Percentiles rank a stretch among this genome's conserved stretches.
These are phyloP conservation scores for Myotis lucifugus DNA, from an alignment of 2,113 vertebrate genomes.

Conservation along the genomic window DNA sequence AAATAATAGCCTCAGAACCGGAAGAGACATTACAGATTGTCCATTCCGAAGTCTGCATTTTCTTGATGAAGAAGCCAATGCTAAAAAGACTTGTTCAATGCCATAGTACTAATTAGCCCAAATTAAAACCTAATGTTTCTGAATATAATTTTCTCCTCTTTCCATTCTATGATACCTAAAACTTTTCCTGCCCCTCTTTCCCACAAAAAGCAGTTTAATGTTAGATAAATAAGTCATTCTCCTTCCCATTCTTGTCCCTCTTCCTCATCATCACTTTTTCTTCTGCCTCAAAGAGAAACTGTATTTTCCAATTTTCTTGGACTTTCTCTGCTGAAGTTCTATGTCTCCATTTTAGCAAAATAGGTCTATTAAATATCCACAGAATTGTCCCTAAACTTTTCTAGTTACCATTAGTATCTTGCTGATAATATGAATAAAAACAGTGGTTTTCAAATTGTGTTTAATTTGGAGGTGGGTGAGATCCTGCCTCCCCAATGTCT, in stretches of 20 bases:
- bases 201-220: neutral
- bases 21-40: conserved; percentile 7
- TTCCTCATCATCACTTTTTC: neutral
- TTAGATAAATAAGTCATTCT: neutral
- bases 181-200: neutral
- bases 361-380: neutral
- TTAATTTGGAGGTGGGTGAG: neutral
- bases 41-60: neutral
- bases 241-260: neutral
- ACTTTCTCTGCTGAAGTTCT: neutral
- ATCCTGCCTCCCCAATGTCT: neutral
- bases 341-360: neutral
- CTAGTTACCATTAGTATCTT: conserved; percentile 13
- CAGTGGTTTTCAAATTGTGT: neutral
- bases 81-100: neutral
- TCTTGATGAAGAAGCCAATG: conserved; percentile 13
- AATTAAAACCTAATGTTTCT: conserved; percentile 10
- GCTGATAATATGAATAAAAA: neutral
- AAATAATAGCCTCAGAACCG: conserved; percentile 14
- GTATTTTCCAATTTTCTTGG: neutral
- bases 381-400: neutral
- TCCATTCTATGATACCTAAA: neutral
- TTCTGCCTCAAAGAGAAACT: neutral
- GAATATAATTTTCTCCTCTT: conserved; percentile 12
- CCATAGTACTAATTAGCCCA: neutral